A percentile compares a stretch with the other conserved stretches of the same genome.
Evolutionary conservation across 2,797 vertebrate genomes (phyloP).

Genomic region (Apogon hyalosoma): DNA sequence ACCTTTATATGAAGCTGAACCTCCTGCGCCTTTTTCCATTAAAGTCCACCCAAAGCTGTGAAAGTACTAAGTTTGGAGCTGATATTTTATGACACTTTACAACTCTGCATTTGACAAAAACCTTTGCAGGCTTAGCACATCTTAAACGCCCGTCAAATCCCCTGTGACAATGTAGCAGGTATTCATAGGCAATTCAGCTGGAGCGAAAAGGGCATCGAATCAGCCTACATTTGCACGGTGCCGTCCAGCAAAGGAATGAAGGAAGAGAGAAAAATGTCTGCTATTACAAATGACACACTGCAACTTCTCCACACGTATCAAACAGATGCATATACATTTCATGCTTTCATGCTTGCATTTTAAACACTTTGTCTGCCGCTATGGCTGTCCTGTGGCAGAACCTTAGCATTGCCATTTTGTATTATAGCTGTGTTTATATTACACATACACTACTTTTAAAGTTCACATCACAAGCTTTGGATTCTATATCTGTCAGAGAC

Average conservation of each 20-base stretch:
- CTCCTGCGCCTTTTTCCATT: not conserved
- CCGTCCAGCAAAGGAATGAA: not conserved
- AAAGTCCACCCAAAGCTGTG: conserved; percentile 33
- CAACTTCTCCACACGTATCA: conserved; percentile 10
- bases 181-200: conserved; percentile 33
- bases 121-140: conserved; percentile 41
- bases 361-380: conserved; percentile 17
- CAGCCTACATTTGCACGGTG: conserved; percentile 31
- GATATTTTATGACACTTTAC: conserved; percentile 26
- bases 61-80: conserved; percentile 20
- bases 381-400: not conserved
- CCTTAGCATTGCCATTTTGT: not conserved
- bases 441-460: too few species aligned
- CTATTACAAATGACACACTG: not conserved
- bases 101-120: conserved; percentile 33
- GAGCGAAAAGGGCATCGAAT: conserved; percentile 49
- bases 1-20: not conserved
- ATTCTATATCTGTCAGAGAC: too few species aligned
- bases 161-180: conserved; percentile 41
- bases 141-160: conserved; percentile 39
- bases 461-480: too few species aligned
- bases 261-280: not conserved
- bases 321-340: conserved; percentile 17
- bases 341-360: conserved; percentile 13
- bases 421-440: too few species aligned